phyloP scores from a whole-genome alignment of 2,113 vertebrate species.

The Callaeas wilsoni region DNA sequence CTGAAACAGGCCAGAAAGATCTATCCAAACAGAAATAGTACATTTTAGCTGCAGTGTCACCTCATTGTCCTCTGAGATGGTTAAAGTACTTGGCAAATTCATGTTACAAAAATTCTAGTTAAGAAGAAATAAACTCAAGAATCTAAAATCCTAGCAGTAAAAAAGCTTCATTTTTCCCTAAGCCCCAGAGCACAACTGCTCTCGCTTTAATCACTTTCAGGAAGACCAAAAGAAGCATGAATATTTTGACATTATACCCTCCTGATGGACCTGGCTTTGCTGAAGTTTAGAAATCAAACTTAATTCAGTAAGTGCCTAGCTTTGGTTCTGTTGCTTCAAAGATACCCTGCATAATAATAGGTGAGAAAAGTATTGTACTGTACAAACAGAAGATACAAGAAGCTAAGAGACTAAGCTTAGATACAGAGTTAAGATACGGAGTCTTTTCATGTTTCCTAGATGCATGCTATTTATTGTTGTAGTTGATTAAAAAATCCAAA shows the following conservation, averaged over 20 bases:
- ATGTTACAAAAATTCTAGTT: background rate
- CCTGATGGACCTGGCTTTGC: background rate
- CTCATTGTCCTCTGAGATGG: background rate
- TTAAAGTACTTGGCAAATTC: background rate
- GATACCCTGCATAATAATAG: background rate
- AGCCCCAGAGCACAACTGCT: background rate
- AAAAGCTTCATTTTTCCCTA: background rate
- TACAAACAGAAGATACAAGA: background rate
- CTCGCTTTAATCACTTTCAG: background rate
- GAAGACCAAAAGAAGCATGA: background rate
- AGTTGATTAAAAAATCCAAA: background rate
- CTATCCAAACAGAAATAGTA: background rate
- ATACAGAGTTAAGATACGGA: background rate
- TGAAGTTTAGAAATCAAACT: background rate
- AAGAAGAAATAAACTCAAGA: background rate
- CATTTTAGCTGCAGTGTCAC: background rate
- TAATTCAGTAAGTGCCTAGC: background rate
- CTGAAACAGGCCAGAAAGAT: background rate
- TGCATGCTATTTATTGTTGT: background rate
- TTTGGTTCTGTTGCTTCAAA: background rate
- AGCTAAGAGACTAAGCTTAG: background rate
- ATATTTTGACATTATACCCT: background rate
- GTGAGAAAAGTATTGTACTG: background rate
- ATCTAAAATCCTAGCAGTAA: background rate
- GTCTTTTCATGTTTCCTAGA: background rate